Evolutionary conservation across 2,888 invertebrate species (phyloP), one percentile per base, ranked within the genome.

Genomic region (Teleiodes luculella): DNA sequence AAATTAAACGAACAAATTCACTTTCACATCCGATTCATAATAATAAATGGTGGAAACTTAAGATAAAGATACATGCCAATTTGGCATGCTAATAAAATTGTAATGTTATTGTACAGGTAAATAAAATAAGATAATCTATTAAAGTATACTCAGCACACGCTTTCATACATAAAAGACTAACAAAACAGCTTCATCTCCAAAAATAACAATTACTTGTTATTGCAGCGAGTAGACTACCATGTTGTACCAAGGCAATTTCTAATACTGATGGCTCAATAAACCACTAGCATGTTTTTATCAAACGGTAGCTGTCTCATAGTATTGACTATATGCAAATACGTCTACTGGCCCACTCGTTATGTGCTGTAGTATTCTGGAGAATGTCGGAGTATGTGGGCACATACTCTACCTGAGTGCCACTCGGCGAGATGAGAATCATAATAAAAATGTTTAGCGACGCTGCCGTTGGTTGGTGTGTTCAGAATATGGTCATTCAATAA

Each of bases 271-370:
- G 1, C 33, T 33, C 47, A 33, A 47, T 43, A 43, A 43, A 28
- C 28, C 18, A 1, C 3, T 28, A 41, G 11, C 16, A 18, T 18
- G 39, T 18, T 41, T 24, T 13, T 41, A 45, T 45, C 46, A 41
- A 55, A 52, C 55, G 55, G 55, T 52, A 55, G 55, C 55, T 20
- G 55, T 16, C 43, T 45, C 36, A 45, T 36, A 20, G 24, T 60
- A 55, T 61, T 61, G 54, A 61, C 58, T 48, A 57, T 56, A 60
- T 59, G 63, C 62, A 68, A 70, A 70, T 63, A 67, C 53, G 57
- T 53, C 53, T 61, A 51, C 46, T 69, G 68, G 72, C 62, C 60
- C 65, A 60, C 69, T 68, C 54, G 52, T 55, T 28, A n/a, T 43
- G 13, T 24, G 14, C 6, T 8, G n/a, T n/a, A 28, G 43, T 43